Conservation (phyloP, 1,140 invertebrate genomes). For the Macrosteles quadrilineatus region DNA sequence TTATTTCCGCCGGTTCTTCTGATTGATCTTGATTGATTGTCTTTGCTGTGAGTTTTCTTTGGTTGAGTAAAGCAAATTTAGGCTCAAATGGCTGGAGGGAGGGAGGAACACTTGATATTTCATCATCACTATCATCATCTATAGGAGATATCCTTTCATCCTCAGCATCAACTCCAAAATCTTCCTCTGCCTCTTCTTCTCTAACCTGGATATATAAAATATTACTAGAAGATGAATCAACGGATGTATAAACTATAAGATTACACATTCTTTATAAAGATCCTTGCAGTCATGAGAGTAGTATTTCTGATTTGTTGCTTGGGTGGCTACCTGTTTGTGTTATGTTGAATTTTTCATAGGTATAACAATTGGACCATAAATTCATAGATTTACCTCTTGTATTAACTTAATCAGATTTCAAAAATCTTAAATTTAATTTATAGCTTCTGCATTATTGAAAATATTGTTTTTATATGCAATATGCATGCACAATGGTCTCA, state of each 20-base stretch:
- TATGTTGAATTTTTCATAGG: too few species aligned
- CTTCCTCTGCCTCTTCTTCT: slow-evolving; percentile 45
- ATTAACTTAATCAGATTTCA: too few species aligned
- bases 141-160: slow-evolving; percentile 53
- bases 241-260: slow-evolving; percentile 44
- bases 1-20: slow-evolving; percentile 47
- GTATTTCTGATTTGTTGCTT: too few species aligned
- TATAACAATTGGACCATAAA: too few species aligned
- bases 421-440: too few species aligned
- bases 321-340: too few species aligned
- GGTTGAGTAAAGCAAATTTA: slow-evolving; percentile 51
- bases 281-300: background rate
- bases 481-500: too few species aligned
- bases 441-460: background rate
- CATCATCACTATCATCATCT: slow-evolving; percentile 34
- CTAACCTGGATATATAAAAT: slow-evolving; percentile 52
- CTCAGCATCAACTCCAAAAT: slow-evolving; percentile 51
- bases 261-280: slow-evolving; percentile 51
- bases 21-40: slow-evolving; percentile 46
- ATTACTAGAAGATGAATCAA: slow-evolving; percentile 45
- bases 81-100: slow-evolving; percentile 41
- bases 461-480: too few species aligned
- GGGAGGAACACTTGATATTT: slow-evolving; percentile 35
- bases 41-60: slow-evolving; percentile 46
- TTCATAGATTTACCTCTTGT: too few species aligned